phyloP scores from a whole-genome alignment of 2,888 invertebrate species.

The Alviniconcha strummeri region DNA sequence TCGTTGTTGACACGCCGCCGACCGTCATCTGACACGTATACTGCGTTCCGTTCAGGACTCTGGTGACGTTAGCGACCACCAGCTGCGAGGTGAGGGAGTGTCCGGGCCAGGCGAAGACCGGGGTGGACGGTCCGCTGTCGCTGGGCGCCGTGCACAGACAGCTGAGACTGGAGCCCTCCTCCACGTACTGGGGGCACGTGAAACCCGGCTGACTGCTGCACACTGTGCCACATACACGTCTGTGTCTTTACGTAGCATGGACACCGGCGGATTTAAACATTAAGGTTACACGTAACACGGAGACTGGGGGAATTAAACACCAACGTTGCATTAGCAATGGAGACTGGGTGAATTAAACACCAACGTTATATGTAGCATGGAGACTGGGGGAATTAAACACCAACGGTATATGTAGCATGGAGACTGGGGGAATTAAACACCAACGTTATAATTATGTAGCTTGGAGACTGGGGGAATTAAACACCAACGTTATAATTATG shows the following conservation, averaged over 20 bases:
- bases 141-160: not conserved
- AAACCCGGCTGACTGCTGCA: not conserved
- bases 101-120: not conserved
- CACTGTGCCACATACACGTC: not conserved
- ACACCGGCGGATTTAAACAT: too few species aligned
- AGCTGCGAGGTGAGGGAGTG: not conserved
- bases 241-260: too few species aligned
- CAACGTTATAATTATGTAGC: too few species aligned
- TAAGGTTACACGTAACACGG: not conserved
- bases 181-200: not conserved
- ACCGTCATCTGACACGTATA: conserved; percentile 7
- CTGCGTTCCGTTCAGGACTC: not conserved
- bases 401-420: not conserved
- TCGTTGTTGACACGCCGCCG: not conserved
- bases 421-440: too few species aligned
- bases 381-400: not conserved
- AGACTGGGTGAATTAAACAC: not conserved
- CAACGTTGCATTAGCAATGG: not conserved
- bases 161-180: not conserved
- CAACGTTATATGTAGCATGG: not conserved
- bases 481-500: too few species aligned
- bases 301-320: not conserved
- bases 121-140: not conserved
- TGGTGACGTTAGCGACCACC: conserved; percentile 6
- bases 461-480: too few species aligned